Evolutionary conservation across 2,797 vertebrate species (phyloP).

Genomic region (Lepidocolaptes lacrymiger): DNA sequence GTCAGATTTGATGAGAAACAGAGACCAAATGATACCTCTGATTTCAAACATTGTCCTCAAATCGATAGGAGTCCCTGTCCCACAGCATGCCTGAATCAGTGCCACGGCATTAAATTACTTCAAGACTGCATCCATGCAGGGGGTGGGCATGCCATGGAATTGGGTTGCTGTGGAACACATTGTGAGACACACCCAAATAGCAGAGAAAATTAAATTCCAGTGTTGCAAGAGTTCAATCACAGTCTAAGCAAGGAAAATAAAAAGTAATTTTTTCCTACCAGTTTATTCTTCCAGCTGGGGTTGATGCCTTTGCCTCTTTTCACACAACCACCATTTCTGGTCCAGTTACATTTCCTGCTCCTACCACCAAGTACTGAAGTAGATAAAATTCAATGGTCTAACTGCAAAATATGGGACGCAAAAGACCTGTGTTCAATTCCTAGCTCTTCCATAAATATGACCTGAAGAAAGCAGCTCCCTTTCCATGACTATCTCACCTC

Average conservation of each 20-base stretch:
- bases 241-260: background rate
- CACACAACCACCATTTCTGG: background rate
- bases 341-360: background rate
- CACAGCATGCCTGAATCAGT: background rate
- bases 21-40: slow-evolving; percentile 17
- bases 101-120: slow-evolving; percentile 44
- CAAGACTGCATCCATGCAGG: background rate
- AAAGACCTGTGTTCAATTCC: background rate
- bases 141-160: background rate
- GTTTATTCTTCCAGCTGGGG: background rate
- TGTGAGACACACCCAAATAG: slow-evolving; percentile 26
- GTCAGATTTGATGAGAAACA: slow-evolving; percentile 41
- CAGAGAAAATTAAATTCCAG: slow-evolving; percentile 22
- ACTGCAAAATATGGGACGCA: background rate
- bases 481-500: background rate
- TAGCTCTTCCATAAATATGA: background rate
- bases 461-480: background rate
- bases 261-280: background rate
- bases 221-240: background rate
- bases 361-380: fast-evolving
- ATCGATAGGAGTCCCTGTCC: background rate
- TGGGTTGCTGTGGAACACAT: background rate
- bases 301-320: background rate
- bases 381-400: background rate
- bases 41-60: slow-evolving; percentile 27